These are phyloP conservation scores for Zaprionus vittiger DNA, from an alignment of 1,140 invertebrate species.

Conservation along the genomic window DNA sequence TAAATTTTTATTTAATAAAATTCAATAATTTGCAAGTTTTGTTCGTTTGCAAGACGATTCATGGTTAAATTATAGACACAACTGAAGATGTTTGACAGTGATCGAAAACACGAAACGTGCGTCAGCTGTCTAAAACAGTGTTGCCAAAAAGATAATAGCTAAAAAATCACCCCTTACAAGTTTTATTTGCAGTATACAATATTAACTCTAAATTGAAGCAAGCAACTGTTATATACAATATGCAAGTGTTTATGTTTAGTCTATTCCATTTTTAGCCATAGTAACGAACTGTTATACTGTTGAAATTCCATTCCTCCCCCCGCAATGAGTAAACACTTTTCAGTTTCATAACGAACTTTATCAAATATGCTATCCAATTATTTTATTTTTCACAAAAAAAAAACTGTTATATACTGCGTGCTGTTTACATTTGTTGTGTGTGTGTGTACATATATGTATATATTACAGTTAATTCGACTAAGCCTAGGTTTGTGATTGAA, in stretches of 20 bases:
- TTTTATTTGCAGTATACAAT: not conserved
- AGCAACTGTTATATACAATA: not conserved
- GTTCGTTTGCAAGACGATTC: no score
- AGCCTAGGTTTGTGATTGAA: slow-evolving; percentile 57
- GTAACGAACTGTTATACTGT: not conserved
- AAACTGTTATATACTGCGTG: slow-evolving; percentile 60
- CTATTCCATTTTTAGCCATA: not conserved
- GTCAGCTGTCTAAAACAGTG: no score
- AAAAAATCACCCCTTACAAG: no score
- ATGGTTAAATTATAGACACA: no score
- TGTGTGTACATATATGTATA: slow-evolving; percentile 46
- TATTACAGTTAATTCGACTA: slow-evolving; percentile 74
- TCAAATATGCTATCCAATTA: slow-evolving; percentile 44
- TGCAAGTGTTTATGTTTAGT: no score
- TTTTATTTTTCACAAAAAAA: slow-evolving; percentile 64
- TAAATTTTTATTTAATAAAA: no score
- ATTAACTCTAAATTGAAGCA: not conserved
- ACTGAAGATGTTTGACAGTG: no score
- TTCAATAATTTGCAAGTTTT: no score
- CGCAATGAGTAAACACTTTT: not conserved
- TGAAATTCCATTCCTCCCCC: not conserved
- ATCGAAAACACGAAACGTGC: no score
- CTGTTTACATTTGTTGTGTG: slow-evolving; percentile 35
- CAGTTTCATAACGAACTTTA: slow-evolving; percentile 36
- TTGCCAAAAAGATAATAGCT: no score